phyloP scores from a whole-genome alignment of 1,140 invertebrate genomes.

The Philotrypesis tridentata region DNA sequence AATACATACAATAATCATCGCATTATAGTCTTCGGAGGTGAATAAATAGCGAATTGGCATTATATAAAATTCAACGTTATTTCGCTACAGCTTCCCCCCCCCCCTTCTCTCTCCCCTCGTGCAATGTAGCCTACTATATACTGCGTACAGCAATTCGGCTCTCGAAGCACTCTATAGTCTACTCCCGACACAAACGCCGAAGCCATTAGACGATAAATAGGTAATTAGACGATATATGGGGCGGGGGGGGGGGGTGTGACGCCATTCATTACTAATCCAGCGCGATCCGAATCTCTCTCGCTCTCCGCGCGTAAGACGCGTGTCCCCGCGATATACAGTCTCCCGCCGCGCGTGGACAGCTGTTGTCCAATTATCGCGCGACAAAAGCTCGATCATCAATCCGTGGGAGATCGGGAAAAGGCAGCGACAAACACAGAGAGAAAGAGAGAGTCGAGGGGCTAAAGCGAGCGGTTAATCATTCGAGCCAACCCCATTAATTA shows the following conservation, averaged over 20 bases:
- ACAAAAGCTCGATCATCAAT: not conserved
- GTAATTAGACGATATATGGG: not conserved
- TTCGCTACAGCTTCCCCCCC: too few relatives aligned
- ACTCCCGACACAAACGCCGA: not conserved
- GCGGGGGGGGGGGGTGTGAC: too few relatives aligned
- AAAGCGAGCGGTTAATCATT: constrained; percentile 6
- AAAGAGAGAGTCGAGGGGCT: not conserved
- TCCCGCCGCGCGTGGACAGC: not conserved
- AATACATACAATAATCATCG: too few relatives aligned
- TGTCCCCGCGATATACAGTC: too few relatives aligned
- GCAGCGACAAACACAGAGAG: not conserved
- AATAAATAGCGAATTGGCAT: too few relatives aligned
- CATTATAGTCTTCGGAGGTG: too few relatives aligned
- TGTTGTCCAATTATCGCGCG: not conserved
- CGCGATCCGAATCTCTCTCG: not conserved
- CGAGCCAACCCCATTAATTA: not conserved
- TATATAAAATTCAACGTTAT: too few relatives aligned
- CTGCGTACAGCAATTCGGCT: too few relatives aligned
- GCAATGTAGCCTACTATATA: too few relatives aligned
- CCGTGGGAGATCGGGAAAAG: not conserved
- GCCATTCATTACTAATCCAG: not conserved
- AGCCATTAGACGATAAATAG: not conserved
- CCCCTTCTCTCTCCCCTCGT: too few relatives aligned
- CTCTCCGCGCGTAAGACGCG: too few relatives aligned
- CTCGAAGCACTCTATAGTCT: not conserved